Evolutionary conservation across 2,797 vertebrate genomes (phyloP), one percentile per base, ranked within the genome.

Genomic region (Pipistrellus kuhlii): DNA sequence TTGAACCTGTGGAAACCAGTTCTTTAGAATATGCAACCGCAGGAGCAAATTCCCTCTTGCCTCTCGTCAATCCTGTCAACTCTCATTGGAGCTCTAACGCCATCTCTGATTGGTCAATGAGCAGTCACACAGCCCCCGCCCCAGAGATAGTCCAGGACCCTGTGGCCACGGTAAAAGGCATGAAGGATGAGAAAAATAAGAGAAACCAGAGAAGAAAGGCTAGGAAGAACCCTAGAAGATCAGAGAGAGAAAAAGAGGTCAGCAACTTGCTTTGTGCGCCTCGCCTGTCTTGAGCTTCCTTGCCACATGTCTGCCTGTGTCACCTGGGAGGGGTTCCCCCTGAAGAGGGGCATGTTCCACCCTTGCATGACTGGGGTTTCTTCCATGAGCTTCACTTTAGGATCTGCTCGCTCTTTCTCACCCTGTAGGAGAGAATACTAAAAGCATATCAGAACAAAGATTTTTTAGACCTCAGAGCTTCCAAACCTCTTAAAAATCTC

Each of bases 191-290:
- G 93, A 98, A 98, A 98, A 97, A 98, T 98, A 97, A 98, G 98
- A 98, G 98, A 98, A 98, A 96, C 94, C 98, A 98, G 98, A 98
- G 98, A 98, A 98, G 98, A 98, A 98, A 97, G 98, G 98, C 98
- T 98, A 98, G 98, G 97, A 98, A 98, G 98, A 98, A 98, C 96
- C 97, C 97, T 98, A 98, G 98, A 98, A 98, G 98, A 99, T 98
- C 98, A 98, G 98, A 98, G 94, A 98, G 97, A 98, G 98, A 98
- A 97, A 98, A 98, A 98, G 99, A 99, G 99, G 99, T 99, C 98
- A 99, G 99, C 98, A 94, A 76, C 95, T 77, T 94, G 59, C 87
- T 91, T 96, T 3, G 72, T 18, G 30, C 76, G 17, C 94, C 80
- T 8, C 0, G n/a, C 55, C 94, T 94, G 81, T 76, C 91, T 94